Base-by-base conservation (phyloP, 2,113 vertebrate species). In the Sterrhoptilus dennistouni region DNA sequence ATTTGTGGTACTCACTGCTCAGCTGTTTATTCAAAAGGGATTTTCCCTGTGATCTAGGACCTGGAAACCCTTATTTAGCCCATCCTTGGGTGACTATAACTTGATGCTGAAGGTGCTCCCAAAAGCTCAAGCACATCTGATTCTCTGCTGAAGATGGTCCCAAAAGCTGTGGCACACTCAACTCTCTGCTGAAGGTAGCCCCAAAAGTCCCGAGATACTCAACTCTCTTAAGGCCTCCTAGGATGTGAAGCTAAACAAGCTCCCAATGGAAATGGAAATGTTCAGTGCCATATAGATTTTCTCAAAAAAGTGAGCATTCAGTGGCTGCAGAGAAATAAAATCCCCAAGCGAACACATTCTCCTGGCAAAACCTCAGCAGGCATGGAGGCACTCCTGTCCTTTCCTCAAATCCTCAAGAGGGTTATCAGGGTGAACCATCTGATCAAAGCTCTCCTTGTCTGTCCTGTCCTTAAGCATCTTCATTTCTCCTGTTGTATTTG, bases 261-360 rank as follows among this genome's bases (percentile, higher is more conserved):
- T 85, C 61, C 44, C 38, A 38, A 38, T 38, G 38, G 33, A 71
- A 71, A 53, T 21, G 12, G 36, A 80, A 65, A 18, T 49, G n/a
- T 45, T 56, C 40, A 50, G 28, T 35, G 38, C 36, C 19, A 0
- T 33, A 13, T 8, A 27, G 40, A 11, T 72, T 65, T 86, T 76
- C 25, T 84, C 16, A 49, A 69, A 53, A 36, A 83, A 11, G 2
- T 12, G 22, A 91, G 25, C 1, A 0, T 49, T 66, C 45, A 45
- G 14, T 57, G n/a, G 9, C 56, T 63, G 33, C 6, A 70, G 52
- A 9, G 20, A 70, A 75, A 35, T 23, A 25, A 45, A 77, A 27
- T 47, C n/a, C 7, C n/a, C 0, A 0, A 29, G 44, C 57, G 49
- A 64, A 59, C 70, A 38, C 31, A 13, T 23, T 31, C 4, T 52